Conservation (phyloP, 2,797 vertebrate genomes). For the Manis crassicaudata region DNA sequence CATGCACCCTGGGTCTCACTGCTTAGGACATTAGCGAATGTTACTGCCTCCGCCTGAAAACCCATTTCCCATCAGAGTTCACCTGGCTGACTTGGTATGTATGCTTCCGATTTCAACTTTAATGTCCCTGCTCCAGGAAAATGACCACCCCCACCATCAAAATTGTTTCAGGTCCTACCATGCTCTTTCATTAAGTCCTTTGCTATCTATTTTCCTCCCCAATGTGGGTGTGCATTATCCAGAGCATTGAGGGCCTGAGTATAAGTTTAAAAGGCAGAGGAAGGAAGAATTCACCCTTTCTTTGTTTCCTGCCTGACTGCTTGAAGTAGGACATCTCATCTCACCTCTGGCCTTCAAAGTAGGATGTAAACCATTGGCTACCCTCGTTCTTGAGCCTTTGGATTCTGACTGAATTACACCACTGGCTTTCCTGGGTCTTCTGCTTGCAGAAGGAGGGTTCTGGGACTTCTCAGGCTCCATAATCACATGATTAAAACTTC, state of each 20-base stretch:
- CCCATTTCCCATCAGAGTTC: background rate
- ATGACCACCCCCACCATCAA: background rate
- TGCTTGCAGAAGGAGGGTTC: background rate
- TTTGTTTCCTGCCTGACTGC: background rate
- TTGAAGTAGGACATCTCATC: background rate
- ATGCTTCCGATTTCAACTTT: background rate
- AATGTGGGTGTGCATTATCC: background rate
- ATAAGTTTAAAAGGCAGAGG: background rate
- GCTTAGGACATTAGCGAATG: background rate
- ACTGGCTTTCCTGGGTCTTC: background rate
- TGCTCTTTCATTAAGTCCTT: background rate
- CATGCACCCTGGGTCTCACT: background rate
- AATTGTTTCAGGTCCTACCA: background rate
- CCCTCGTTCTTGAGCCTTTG: background rate
- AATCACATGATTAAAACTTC: background rate
- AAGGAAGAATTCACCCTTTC: background rate
- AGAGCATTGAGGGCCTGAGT: background rate
- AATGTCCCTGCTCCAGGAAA: background rate
- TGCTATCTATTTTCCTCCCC: background rate
- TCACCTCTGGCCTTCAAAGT: background rate
- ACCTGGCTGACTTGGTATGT: background rate
- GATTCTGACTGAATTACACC: background rate
- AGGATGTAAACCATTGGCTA: background rate
- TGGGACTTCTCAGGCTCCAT: background rate
- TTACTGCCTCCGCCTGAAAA: background rate